phyloP scores from a whole-genome alignment of 1,140 invertebrate genomes.

The Drosophila varians region DNA sequence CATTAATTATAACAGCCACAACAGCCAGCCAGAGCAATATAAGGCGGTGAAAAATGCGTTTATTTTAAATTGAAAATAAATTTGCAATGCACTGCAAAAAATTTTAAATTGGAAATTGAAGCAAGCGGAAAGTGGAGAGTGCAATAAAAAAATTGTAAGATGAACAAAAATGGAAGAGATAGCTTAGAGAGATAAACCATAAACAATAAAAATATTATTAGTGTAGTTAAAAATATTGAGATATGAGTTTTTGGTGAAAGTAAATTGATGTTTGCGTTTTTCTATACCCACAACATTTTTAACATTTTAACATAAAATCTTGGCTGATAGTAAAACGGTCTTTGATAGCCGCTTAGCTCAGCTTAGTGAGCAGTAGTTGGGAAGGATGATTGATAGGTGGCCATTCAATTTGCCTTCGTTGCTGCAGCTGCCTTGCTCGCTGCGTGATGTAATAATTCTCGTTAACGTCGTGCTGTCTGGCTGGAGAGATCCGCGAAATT shows the following conservation, averaged over 20 bases:
- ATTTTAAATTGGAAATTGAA: conserved; percentile 9
- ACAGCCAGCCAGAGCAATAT: conserved; percentile 34
- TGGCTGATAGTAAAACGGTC: neutral
- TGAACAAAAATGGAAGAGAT: neutral
- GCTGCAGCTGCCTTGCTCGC: conserved; percentile 12
- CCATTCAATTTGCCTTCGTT: conserved; percentile 42
- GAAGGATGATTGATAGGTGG: conserved; percentile 52
- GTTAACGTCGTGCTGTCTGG: conserved; percentile 54
- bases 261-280: neutral
- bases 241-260: conserved; percentile 6
- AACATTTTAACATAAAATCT: neutral
- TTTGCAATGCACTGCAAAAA: conserved; percentile 45
- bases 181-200: conserved; percentile 9
- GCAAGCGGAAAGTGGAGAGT: neutral
- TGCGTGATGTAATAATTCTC: conserved; percentile 59
- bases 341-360: neutral
- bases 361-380: neutral
- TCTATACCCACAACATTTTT: neutral
- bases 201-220: conserved; percentile 10
- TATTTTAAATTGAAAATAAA: conserved; percentile 60
- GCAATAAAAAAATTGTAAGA: neutral
- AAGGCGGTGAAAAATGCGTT: conserved; percentile 63
- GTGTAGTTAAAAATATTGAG: neutral
- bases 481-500: conserved; percentile 33
- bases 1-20: conserved; percentile 78